Conservation (phyloP, 2,797 vertebrate genomes). For the Decapterus maruadsi region DNA sequence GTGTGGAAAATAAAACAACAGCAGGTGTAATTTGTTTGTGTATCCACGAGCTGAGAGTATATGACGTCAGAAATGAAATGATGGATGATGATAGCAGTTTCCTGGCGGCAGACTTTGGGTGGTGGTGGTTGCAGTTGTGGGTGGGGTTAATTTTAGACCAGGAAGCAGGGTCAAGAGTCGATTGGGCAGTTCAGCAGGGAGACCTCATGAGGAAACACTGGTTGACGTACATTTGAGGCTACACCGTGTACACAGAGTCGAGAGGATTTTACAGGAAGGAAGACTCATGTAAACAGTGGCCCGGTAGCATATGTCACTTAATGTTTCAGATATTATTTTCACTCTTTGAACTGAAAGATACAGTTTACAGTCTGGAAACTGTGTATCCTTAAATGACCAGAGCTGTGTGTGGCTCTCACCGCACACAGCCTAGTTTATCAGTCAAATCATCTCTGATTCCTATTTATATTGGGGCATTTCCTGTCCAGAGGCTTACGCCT, state of each 20-base stretch:
- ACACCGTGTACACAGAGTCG: constrained; percentile 4
- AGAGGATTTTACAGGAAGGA: constrained; percentile 57
- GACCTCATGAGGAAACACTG: constrained; percentile 64
- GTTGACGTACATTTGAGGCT: constrained; percentile 37
- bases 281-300: constrained; percentile 43
- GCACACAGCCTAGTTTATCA: constrained; percentile 33
- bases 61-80: constrained; percentile 43
- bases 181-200: constrained; percentile 45
- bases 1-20: neutral
- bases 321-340: neutral
- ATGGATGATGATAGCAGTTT: constrained; percentile 67
- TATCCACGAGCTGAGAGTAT: constrained; percentile 10
- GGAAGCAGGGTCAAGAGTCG: constrained; percentile 72
- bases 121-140: constrained; percentile 45
- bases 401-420: constrained; percentile 24
- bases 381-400: neutral
- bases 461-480: constrained; percentile 79
- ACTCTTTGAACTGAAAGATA: neutral
- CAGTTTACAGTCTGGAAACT: neutral
- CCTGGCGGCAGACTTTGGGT: constrained; percentile 69
- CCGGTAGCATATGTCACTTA: neutral
- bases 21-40: neutral
- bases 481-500: constrained; percentile 58
- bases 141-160: constrained; percentile 60
- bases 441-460: constrained; percentile 71